Percentiles rank a stretch among this genome's conserved stretches.
These are phyloP conservation scores for Sipha maydis DNA, from an alignment of 2,888 invertebrate species.

Conservation along the genomic window DNA sequence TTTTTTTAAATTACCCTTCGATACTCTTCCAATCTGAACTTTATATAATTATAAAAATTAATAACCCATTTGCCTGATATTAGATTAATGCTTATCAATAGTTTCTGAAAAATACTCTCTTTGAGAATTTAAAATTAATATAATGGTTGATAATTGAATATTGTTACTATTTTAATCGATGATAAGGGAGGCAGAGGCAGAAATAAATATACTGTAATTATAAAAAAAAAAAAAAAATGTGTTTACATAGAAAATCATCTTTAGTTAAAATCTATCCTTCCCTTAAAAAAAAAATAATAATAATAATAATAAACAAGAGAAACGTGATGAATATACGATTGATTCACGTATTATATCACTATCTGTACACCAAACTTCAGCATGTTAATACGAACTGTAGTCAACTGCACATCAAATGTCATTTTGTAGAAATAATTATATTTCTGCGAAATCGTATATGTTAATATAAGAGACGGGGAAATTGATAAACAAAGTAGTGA, in stretches of 20 bases:
- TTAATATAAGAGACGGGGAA: background rate
- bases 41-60: background rate
- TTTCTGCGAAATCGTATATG: conserved; percentile 10
- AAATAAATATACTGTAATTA: no score
- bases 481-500: background rate
- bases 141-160: no score
- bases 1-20: background rate
- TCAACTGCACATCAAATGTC: background rate
- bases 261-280: no score
- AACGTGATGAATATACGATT: no score
- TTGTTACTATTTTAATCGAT: no score
- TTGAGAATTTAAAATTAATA: background rate
- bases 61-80: background rate
- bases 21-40: background rate
- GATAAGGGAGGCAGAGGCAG: no score
- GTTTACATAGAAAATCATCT: no score
- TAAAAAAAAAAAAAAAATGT: no score
- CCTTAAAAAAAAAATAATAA: no score
- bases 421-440: conserved; percentile 22
- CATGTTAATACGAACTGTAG: background rate
- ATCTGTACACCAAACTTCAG: no score
- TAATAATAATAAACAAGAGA: no score
- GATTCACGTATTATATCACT: no score
- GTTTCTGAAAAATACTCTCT: background rate
- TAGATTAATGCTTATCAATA: background rate